Conservation (phyloP, 2,113 vertebrate genomes). For the Rhegmatorhina hoffmannsi region DNA sequence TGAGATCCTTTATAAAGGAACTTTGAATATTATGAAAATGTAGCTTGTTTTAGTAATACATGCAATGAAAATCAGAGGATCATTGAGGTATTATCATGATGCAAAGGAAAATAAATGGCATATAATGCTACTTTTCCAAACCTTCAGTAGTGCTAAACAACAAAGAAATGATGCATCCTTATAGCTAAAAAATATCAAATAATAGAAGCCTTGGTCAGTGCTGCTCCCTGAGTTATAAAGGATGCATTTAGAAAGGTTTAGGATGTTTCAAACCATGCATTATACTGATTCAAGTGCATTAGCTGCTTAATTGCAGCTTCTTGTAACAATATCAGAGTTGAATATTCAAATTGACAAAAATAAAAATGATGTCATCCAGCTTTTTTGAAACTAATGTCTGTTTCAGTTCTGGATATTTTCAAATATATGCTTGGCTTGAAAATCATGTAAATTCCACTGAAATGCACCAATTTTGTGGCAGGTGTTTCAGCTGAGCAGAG, state of each 20-base stretch:
- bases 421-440: not conserved
- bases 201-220: not conserved
- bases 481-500: not conserved
- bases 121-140: not conserved
- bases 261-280: not conserved
- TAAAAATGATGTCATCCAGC: not conserved
- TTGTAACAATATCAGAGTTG: not conserved
- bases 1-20: not conserved
- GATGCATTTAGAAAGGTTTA: not conserved
- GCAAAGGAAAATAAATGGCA: not conserved
- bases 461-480: not conserved
- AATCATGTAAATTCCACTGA: not conserved
- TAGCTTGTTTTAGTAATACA: not conserved
- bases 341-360: not conserved
- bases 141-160: not conserved
- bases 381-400: not conserved
- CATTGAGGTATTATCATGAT: not conserved
- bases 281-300: not conserved
- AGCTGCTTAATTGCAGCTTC: not conserved
- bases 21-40: not conserved
- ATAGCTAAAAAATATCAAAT: not conserved
- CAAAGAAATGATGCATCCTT: not conserved
- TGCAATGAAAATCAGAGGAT: not conserved
- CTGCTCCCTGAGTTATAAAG: not conserved
- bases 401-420: not conserved